Percentiles rank a stretch among this genome's conserved stretches.
Conservation (phyloP, 2,113 vertebrate species). For the Pitta sordida region DNA sequence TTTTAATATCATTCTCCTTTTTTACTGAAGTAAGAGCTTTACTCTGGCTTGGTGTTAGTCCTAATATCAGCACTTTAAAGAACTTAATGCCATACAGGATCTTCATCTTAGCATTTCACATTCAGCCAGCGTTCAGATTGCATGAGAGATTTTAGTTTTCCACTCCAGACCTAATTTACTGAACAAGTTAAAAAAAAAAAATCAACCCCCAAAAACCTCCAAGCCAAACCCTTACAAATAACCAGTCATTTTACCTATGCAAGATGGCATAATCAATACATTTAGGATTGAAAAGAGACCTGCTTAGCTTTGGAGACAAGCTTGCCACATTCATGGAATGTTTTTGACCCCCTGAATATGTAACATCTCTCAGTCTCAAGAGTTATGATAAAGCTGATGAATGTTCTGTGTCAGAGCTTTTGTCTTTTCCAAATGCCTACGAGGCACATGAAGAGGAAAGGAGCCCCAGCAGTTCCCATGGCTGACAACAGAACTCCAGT, state of each 20-base stretch:
- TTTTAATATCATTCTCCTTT: background rate
- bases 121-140: background rate
- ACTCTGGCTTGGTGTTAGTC: background rate
- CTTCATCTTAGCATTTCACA: background rate
- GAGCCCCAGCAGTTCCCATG: background rate
- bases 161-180: background rate
- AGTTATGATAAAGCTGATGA: slow-evolving; percentile 51
- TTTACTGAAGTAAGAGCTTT: background rate
- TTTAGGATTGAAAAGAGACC: background rate
- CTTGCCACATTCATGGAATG: fast-evolving
- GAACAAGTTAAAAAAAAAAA: too few relatives aligned
- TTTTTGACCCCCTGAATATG: background rate
- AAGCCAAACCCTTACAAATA: background rate
- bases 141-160: background rate
- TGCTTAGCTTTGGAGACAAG: background rate
- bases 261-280: background rate
- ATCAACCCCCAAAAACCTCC: too few relatives aligned
- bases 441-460: background rate
- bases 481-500: slow-evolving; percentile 52
- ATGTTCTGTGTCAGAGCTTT: slow-evolving; percentile 61
- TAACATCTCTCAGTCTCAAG: background rate
- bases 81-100: background rate
- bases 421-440: background rate
- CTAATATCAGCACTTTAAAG: background rate
- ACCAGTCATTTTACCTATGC: background rate